These are phyloP conservation scores for Colaptes auratus DNA, from an alignment of 2,113 vertebrate species.

Conservation along the genomic window DNA sequence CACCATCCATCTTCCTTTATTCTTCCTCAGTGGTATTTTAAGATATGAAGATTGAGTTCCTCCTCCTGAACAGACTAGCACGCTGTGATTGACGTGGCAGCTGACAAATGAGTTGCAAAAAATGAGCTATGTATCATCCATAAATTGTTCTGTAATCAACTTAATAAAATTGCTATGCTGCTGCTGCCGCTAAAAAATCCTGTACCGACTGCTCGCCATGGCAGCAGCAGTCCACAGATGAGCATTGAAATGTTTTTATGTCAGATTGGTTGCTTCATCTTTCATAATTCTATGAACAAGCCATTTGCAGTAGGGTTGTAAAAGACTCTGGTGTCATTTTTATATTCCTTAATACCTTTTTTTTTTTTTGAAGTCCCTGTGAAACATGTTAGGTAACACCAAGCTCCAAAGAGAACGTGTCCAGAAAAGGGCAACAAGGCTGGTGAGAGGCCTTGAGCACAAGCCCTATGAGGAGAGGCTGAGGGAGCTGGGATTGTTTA, in stretches of 20 bases:
- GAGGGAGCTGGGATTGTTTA: too few relatives aligned
- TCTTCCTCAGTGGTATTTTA: background rate
- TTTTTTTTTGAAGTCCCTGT: background rate
- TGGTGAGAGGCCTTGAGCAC: too few relatives aligned
- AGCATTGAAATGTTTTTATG: conserved; percentile 12
- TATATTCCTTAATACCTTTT: background rate
- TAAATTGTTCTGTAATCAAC: background rate
- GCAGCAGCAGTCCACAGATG: background rate
- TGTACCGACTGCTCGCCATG: background rate
- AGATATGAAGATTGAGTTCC: conserved; percentile 8
- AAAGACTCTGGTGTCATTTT: background rate
- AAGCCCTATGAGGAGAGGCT: too few relatives aligned
- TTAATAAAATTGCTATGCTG: background rate
- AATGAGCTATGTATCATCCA: background rate
- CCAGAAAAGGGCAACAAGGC: too few relatives aligned
- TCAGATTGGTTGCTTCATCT: background rate
- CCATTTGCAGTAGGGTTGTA: background rate
- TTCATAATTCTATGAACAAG: conserved; percentile 14
- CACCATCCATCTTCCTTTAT: background rate
- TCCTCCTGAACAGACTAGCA: background rate
- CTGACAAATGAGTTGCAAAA: conserved; percentile 37
- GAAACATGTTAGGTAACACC: background rate
- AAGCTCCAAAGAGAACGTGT: background rate
- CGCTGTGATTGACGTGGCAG: conserved; percentile 4
- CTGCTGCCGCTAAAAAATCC: background rate